Percentiles rank a stretch among this genome's conserved stretches.
Conservation (phyloP, 2,113 vertebrate species). For the Brachypodius melanocephalos region DNA sequence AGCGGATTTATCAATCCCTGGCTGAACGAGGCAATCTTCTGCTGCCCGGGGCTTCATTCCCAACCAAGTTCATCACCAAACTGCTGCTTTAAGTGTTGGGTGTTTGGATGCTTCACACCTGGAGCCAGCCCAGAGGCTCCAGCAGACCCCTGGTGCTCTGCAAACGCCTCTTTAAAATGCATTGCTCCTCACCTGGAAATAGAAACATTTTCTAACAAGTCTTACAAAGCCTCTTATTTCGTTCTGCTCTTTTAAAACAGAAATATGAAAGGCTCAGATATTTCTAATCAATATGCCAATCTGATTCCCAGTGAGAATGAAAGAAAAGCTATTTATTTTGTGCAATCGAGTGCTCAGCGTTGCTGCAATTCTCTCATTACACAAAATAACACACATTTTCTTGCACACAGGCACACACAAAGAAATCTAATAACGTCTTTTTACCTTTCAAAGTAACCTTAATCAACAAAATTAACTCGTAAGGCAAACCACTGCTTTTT, state of each 20-base stretch:
- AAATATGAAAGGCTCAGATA: neutral
- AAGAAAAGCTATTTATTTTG: neutral
- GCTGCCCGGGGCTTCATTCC: neutral
- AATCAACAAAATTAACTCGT: neutral
- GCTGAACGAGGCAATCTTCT: neutral
- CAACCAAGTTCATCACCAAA: slow-evolving; percentile 29
- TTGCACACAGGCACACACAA: neutral
- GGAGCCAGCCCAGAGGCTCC: neutral
- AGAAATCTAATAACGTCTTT: slow-evolving; percentile 25
- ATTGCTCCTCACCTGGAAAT: neutral
- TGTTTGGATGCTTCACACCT: slow-evolving; percentile 32
- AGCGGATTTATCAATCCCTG: slow-evolving; percentile 6
- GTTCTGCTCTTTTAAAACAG: neutral
- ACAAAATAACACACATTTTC: neutral
- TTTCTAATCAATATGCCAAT: neutral
- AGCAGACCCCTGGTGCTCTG: neutral
- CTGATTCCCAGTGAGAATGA: neutral
- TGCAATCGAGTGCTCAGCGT: neutral
- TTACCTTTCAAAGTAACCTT: slow-evolving; percentile 40
- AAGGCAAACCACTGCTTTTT: slow-evolving; percentile 20
- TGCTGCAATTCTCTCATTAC: neutral
- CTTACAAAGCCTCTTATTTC: neutral
- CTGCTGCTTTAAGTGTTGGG: slow-evolving; percentile 25
- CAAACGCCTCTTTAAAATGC: neutral
- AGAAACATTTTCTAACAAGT: neutral